phyloP scores from a whole-genome alignment of 2,888 invertebrate species.

The Lasioglossum malachurum region DNA sequence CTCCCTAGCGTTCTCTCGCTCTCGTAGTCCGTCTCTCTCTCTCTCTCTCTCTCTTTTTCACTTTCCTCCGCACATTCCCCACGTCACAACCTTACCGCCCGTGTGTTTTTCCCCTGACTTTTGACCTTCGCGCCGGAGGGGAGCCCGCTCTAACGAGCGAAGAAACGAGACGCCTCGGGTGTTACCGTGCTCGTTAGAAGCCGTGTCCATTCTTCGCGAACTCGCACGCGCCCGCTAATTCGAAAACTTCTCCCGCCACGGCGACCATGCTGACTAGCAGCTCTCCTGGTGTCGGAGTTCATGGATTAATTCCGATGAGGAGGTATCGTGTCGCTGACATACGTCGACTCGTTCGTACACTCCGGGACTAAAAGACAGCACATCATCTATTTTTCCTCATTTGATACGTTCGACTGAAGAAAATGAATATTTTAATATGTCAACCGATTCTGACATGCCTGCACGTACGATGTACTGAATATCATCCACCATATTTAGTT shows the following conservation, averaged over 20 bases:
- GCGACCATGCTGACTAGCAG: neutral
- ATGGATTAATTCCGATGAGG: neutral
- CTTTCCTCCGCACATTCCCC: neutral
- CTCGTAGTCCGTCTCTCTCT: no score
- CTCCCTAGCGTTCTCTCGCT: no score
- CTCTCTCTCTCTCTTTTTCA: neutral
- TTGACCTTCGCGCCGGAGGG: constrained; percentile 40
- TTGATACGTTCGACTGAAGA: no score
- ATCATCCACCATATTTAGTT: no score
- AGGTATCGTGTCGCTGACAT: neutral
- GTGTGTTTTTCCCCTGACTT: constrained; percentile 17
- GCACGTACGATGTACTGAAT: no score
- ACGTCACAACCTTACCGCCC: neutral
- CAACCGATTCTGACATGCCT: no score
- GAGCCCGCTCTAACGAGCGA: constrained; percentile 12
- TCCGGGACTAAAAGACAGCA: no score
- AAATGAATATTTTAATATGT: no score
- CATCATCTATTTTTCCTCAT: no score
- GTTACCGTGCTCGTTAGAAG: constrained; percentile 43
- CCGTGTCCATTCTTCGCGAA: constrained; percentile 10
- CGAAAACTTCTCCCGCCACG: neutral
- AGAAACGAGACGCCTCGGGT: constrained; percentile 36
- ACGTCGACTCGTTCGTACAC: neutral
- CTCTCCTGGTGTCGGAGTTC: neutral
- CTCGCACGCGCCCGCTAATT: neutral